Evolutionary conservation across 2,113 vertebrate species (phyloP).

Genomic region (Petrocephalus microphthalmus): DNA sequence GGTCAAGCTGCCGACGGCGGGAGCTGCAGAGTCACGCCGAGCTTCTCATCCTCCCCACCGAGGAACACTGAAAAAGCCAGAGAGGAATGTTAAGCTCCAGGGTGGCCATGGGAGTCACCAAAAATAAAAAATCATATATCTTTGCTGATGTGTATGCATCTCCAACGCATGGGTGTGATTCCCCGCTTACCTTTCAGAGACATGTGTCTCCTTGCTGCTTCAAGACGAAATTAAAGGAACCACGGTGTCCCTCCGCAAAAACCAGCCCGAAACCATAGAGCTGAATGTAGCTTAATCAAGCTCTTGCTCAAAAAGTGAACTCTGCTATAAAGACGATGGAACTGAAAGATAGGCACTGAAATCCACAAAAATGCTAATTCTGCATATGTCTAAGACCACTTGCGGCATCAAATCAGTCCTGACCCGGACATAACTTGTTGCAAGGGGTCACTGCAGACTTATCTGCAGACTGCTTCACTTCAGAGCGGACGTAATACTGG

Average conservation of each 20-base stretch:
- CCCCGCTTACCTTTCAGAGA: background rate
- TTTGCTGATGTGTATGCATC: background rate
- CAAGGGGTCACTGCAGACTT: background rate
- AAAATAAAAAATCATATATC: background rate
- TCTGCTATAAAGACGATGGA: background rate
- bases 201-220: background rate
- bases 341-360: background rate
- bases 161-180: background rate
- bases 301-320: background rate
- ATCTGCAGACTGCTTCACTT: background rate
- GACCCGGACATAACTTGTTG: background rate
- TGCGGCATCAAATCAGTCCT: background rate
- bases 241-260: background rate
- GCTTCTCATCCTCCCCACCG: background rate
- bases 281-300: background rate
- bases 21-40: background rate
- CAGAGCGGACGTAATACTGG: background rate
- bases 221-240: background rate
- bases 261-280: background rate
- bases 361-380: background rate
- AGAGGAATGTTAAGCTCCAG: background rate
- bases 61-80: conserved; percentile 11
- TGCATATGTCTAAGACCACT: background rate
- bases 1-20: background rate
- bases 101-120: background rate